Evolutionary conservation across 2,888 invertebrate species (phyloP), one percentile per base, ranked within the genome.

Genomic region (Lasiommata megera): DNA sequence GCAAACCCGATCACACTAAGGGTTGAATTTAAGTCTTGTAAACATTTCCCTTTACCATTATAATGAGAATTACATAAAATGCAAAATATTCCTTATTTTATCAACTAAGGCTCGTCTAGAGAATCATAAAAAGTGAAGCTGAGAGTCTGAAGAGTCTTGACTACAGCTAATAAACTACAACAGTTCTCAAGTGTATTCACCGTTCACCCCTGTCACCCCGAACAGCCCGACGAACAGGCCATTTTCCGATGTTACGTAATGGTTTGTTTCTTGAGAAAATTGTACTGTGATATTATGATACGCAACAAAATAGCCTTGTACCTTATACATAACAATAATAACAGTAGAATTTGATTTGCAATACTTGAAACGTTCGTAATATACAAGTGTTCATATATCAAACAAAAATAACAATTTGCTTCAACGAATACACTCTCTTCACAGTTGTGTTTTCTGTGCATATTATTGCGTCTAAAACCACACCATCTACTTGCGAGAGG

Each of bases 151-250:
- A 56, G 38, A 37, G 31, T 31, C 51, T 56, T 44, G 50, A 43
- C 51, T 51, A 46, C 18, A 51, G 56, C 43, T 56, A 56, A 56
- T 56, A 56, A 37, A 51, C 44, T 51, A 38, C 44, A 56, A 38
- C 51, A 56, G 56, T 37, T 46, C 51, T 56, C 51, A 29, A 51
- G 38, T 44, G 56, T 46, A 52, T 50, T 43, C 56, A 51, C 51
- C 44, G 44, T 46, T 46, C 51, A 51, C 38, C 44, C 43, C 51
- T 56, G 56, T 46, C 51, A 56, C 37, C 37, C 44, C 29, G 18
- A 44, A n/a, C n/a, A n/a, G n/a, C n/a, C 51, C 56, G 51, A 56
- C 56, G 37, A 51, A 51, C 41, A 37, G 38, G 38, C 18, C 36
- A 43, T 51, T 36, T 51, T 51, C 28, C 29, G 37, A 28, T 28